Base-by-base conservation (phyloP, 2,888 invertebrate genomes). In the Dyspetes luteomarginatus region DNA sequence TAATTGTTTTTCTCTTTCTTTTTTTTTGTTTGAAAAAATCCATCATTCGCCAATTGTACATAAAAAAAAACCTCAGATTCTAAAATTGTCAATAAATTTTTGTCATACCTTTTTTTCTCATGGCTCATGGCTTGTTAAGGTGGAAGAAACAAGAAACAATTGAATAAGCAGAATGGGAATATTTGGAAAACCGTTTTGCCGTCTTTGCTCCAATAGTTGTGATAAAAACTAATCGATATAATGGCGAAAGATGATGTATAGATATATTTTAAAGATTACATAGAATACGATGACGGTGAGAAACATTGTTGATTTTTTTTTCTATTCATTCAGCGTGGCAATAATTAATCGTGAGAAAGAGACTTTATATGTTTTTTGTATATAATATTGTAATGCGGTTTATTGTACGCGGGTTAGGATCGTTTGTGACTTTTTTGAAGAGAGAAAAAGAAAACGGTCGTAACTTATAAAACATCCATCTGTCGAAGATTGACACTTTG, bases 351-450 rank as follows among this genome's bases (percentile, higher is more conserved):
- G 60, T 68, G 72, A 76, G 62, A 76, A 56, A 80, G 67, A 80
- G 55, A 81, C 68, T 75, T 71, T 69, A 71, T 68, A 64, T 76
- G 73, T 76, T 76, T 28, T 68, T 76, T 81, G 80, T 76, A 80
- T 67, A 81, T 72, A 80, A 55, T 56, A 72, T 72, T 80, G 43
- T 43, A 19, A 78, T 75, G 71, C n/a, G 43, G 24, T 30, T 74
- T 43, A 71, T n/a, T 17, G 36, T 64, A 43, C 26, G 48, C 60
- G 19, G 43, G 26, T 62, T 30, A 67, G 24, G 19, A 77, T n/a
- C n/a, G 19, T 74, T 48, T 36, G 50, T 19, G 12, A 62, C 19
- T 48, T 68, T 7, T 65, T 36, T 30, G 12, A 24, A 68, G 52
- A 45, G 7, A 15, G 30, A 9, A n/a, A 1, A 55, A 62, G 50